phyloP scores from a whole-genome alignment of 2,888 invertebrate genomes.

The Erynnis tages region DNA sequence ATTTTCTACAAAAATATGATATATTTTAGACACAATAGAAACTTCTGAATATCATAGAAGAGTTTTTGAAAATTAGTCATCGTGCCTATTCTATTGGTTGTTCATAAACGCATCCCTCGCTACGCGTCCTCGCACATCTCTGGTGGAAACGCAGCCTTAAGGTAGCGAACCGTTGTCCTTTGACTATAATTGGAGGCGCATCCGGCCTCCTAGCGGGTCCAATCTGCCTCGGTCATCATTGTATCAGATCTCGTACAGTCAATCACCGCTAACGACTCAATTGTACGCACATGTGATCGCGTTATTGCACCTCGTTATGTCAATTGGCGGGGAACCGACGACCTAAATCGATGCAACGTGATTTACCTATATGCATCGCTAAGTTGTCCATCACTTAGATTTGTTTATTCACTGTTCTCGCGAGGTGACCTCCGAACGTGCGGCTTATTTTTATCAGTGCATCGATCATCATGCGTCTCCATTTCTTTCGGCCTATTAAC shows the following conservation, averaged over 20 bases:
- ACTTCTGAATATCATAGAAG: no score
- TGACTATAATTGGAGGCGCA: neutral
- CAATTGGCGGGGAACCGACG: conserved; percentile 15
- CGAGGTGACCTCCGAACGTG: conserved; percentile 8
- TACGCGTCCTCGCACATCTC: no score
- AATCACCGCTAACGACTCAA: conserved; percentile 19
- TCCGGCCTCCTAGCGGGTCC: conserved; percentile 4
- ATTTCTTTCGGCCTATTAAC: conserved; percentile 1
- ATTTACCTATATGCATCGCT: conserved; percentile 15
- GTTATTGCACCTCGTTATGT: conserved; percentile 12
- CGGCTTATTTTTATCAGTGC: conserved; percentile 15
- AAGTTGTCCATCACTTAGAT: no score
- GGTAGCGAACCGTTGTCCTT: neutral
- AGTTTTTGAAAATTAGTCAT: no score
- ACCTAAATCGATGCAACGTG: conserved; percentile 23
- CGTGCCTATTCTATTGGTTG: neutral
- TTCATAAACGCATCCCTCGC: no score
- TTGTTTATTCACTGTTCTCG: neutral
- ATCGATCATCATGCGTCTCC: conserved; percentile 13
- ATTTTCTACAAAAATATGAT: no score
- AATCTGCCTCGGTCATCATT: conserved; percentile 7
- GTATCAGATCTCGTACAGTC: conserved; percentile 20
- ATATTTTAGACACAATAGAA: no score
- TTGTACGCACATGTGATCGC: conserved; percentile 20
- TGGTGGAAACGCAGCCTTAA: no score